These are phyloP conservation scores for Ciconia maguari DNA, from an alignment of 2,113 vertebrate species.

Conservation along the genomic window DNA sequence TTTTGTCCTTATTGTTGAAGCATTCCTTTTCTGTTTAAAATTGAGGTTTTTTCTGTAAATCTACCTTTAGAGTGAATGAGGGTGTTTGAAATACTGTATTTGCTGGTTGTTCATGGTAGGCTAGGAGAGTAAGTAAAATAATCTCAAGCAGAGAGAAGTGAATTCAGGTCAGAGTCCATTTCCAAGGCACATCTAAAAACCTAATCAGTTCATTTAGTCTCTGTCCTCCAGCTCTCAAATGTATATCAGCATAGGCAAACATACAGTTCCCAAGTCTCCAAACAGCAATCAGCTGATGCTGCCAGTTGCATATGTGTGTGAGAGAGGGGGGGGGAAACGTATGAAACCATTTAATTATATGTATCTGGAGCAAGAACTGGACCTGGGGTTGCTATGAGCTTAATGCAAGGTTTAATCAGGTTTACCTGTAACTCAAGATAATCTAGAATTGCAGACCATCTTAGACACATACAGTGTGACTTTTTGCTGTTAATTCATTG, in stretches of 20 bases:
- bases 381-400: not conserved
- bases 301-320: not conserved
- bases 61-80: not conserved
- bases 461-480: not conserved
- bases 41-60: not conserved
- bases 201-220: slow-evolving; percentile 5
- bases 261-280: not conserved
- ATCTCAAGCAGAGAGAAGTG: not conserved
- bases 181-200: slow-evolving; percentile 18
- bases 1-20: not conserved
- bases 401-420: not conserved
- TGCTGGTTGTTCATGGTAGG: not conserved
- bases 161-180: slow-evolving; percentile 20
- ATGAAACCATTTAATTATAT: not conserved
- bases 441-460: not conserved
- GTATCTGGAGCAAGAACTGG: slow-evolving; percentile 2
- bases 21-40: not conserved
- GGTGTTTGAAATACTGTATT: not conserved
- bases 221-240: slow-evolving; percentile 8
- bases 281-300: not conserved
- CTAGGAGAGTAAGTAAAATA: not conserved
- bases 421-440: not conserved
- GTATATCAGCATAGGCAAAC: not conserved
- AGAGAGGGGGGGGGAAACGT: not conserved
- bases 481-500: not conserved